Conservation (phyloP, 2,113 vertebrate species). For the Casuarius casuarius region DNA sequence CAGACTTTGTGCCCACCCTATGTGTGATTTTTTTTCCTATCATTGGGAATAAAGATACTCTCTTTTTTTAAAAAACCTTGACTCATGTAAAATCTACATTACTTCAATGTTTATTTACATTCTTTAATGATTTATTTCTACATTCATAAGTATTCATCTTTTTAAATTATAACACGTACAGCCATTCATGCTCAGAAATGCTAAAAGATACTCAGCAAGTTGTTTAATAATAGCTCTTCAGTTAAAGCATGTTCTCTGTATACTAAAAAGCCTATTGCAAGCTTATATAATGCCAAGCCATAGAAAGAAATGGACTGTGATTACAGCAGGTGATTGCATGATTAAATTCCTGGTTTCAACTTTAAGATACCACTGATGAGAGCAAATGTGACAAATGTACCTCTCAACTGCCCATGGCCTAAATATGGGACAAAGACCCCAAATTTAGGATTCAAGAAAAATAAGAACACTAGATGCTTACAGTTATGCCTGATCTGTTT, state of each 20-base stretch:
- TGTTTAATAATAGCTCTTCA: not conserved
- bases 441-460: not conserved
- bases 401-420: not conserved
- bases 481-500: fast-evolving
- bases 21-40: not conserved
- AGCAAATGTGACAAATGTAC: not conserved
- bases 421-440: not conserved
- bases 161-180: not conserved
- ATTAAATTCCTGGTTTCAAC: not conserved
- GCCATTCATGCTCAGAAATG: not conserved
- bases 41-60: not conserved
- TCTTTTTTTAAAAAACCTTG: not conserved
- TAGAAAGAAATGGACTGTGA: not conserved
- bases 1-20: not conserved
- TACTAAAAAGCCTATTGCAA: not conserved
- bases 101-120: not conserved
- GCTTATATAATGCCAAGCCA: not conserved
- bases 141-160: not conserved
- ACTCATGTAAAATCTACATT: not conserved
- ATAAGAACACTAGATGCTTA: not conserved
- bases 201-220: not conserved
- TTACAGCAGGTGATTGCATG: not conserved
- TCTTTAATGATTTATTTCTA: not conserved
- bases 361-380: not conserved
- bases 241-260: not conserved